Percentiles rank a stretch among this genome's conserved stretches.
Evolutionary conservation across 2,888 invertebrate species (phyloP).

Genomic region (Hyles lineata): DNA sequence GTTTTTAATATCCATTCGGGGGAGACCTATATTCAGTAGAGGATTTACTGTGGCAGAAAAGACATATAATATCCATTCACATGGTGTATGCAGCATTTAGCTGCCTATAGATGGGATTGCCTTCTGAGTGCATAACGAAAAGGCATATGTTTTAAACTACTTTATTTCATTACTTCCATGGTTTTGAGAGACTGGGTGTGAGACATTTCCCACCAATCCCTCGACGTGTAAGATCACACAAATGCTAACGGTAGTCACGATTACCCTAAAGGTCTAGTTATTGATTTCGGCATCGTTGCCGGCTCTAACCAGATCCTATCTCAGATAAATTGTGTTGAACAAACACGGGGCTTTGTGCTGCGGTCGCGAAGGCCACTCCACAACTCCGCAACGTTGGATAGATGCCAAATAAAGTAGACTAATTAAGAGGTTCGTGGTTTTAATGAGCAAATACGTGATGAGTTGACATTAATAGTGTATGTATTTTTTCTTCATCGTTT

Average conservation of each 20-base stretch:
- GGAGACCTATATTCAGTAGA: too few relatives aligned
- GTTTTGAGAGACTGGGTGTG: too few relatives aligned
- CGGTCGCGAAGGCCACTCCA: conserved; percentile 8
- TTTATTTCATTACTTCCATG: too few relatives aligned
- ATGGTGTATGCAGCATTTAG: too few relatives aligned
- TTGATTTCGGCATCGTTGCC: conserved; percentile 4
- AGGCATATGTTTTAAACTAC: too few relatives aligned
- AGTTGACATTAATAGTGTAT: conserved; percentile 13
- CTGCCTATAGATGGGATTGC: too few relatives aligned
- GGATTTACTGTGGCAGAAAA: too few relatives aligned
- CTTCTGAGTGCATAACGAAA: too few relatives aligned
- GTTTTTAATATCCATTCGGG: too few relatives aligned
- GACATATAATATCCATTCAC: too few relatives aligned
- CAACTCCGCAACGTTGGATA: conserved; percentile 9
- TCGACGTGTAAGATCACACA: background rate
- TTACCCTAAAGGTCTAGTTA: background rate
- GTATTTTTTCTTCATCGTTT: background rate
- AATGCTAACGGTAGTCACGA: background rate
- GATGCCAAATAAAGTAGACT: conserved; percentile 24
- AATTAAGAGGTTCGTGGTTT: conserved; percentile 26
- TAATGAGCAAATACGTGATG: conserved; percentile 23
- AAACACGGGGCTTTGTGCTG: conserved; percentile 17
- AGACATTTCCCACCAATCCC: background rate
- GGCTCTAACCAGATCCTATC: conserved; percentile 5
- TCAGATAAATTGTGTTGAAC: conserved; percentile 17